Evolutionary conservation across 2,888 invertebrate genomes (phyloP), one percentile per base, ranked within the genome.

Genomic region (Microplitis deprimator): DNA sequence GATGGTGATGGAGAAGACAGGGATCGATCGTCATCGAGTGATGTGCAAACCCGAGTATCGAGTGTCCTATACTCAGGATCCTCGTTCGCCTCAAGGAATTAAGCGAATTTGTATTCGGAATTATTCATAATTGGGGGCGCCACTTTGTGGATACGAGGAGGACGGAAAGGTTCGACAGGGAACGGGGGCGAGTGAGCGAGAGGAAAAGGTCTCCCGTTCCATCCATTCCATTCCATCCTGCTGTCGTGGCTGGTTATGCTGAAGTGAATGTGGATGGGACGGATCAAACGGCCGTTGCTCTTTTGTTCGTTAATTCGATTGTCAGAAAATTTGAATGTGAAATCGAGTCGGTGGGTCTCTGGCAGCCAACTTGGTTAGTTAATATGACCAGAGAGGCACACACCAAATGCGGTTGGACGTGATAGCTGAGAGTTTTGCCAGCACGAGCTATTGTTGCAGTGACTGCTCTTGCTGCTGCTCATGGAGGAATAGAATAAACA

Each of bases 241-340:
- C 50, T 50, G 50, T 50, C 50, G 50, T 13, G 50, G 50, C 50
- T 50, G 50, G 50, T 50, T 50, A 50, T 50, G 50, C 50, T 13
- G 5, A 39, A 20, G 68, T 5, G 65, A 62, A 77, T 59, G 17
- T 16, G 68, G 41, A 64, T 80, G 81, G 83, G 79, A 83, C 82
- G 83, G 88, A 88, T 88, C 88, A 88, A 88, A 88, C 88, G 88
- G 83, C 84, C 84, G 87, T 87, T 87, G 86, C 85, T 85, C 84
- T 85, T 83, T 83, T 83, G 84, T 82, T 83, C 80, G 83, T 85
- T 88, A 88, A 88, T 88, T 87, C 83, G 85, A 88, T 88, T 86
- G 87, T 84, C 82, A 79, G 75, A 81, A 86, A 88, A 88, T 88
- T 88, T 88, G 87, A 88, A 88, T 88, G 85, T 83, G 80, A 88